Evolutionary conservation across 2,888 invertebrate genomes (phyloP).

Genomic region (Temnothorax rugatulus): DNA sequence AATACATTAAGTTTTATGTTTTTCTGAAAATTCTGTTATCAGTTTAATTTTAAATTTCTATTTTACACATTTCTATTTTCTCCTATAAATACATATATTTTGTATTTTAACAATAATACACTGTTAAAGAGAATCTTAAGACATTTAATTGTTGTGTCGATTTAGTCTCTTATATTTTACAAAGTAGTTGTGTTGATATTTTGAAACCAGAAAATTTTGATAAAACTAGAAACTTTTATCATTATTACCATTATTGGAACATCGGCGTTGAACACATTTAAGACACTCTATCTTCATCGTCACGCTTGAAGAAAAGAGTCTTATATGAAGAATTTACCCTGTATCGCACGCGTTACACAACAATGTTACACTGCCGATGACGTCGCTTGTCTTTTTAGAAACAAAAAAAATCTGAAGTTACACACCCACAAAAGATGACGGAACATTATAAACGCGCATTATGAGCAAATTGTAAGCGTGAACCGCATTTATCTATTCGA

Average conservation of each 20-base stretch:
- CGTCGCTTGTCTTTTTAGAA: neutral
- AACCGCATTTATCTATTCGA: constrained; percentile 18
- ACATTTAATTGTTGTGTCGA: neutral
- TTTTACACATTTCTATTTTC: neutral
- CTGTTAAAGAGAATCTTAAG: neutral
- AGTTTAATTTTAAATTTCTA: neutral
- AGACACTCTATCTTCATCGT: constrained; percentile 16
- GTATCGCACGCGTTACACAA: neutral
- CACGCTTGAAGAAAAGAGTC: neutral
- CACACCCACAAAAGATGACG: constrained; percentile 30
- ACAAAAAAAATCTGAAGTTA: constrained; percentile 6
- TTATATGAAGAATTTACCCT: neutral
- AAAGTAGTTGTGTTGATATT: neutral
- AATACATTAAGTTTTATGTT: neutral
- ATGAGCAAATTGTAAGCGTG: constrained; percentile 22
- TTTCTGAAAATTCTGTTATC: neutral
- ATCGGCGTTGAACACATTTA: neutral
- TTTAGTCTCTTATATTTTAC: neutral
- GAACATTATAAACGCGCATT: constrained; percentile 8
- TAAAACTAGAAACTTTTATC: neutral
- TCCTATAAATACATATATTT: neutral
- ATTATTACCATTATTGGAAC: constrained; percentile 17
- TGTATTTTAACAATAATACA: neutral
- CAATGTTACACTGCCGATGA: neutral
- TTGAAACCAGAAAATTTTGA: neutral